Conservation (phyloP, 2,113 vertebrate species). For the Opisthocomus hoazin region DNA sequence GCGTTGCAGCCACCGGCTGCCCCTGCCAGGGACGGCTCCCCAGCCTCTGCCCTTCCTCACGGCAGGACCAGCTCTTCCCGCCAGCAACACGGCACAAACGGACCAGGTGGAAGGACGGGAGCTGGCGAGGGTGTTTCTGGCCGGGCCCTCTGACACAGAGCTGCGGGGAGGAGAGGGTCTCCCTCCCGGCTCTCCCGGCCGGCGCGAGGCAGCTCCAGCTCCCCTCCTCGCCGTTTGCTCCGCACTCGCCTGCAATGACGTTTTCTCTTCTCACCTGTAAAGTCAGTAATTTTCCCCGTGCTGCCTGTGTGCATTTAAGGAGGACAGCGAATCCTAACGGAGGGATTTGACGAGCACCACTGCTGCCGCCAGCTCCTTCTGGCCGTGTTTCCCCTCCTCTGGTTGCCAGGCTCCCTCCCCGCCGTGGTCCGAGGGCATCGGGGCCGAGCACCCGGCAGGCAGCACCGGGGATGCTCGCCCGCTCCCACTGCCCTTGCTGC, state of each 20-base stretch:
- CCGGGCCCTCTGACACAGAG: accelerated
- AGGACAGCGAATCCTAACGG: accelerated
- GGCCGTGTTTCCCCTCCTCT: accelerated
- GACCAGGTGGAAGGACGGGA: background rate
- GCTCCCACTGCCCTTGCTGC: background rate
- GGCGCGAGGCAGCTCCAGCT: background rate
- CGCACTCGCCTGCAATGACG: background rate
- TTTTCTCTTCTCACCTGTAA: background rate
- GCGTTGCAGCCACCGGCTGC: background rate
- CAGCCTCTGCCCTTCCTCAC: background rate
- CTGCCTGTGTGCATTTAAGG: background rate
- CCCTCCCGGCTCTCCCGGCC: background rate
- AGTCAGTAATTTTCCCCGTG: background rate
- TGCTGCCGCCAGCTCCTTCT: background rate
- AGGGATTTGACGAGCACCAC: background rate
- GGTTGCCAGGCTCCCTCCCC: background rate
- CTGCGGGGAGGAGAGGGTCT: background rate
- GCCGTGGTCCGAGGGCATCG: accelerated
- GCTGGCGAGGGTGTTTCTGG: background rate
- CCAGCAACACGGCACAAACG: background rate
- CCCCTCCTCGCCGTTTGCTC: background rate
- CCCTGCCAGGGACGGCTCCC: background rate
- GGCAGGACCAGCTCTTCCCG: background rate
- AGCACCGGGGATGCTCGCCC: background rate
- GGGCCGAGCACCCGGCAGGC: background rate